Evolutionary conservation across 2,113 vertebrate species (phyloP), one percentile per base, ranked within the genome.

Genomic region (Xiphophorus couchianus): DNA sequence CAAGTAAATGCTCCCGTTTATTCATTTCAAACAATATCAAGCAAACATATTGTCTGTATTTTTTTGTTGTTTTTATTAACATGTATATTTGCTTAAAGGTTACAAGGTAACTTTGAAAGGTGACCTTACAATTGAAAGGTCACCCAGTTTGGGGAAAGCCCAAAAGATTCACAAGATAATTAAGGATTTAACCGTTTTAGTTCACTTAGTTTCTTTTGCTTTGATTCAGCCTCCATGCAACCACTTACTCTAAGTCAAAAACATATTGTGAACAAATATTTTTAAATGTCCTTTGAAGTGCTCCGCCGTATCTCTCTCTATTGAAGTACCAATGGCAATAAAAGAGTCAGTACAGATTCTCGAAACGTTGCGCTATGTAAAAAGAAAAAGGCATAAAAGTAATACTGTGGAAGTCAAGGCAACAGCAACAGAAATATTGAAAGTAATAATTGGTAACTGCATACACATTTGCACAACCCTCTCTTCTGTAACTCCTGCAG

Each of bases 391-490:
- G 12, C 14, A 67, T 42, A 13, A n/a, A 48, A 65, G 27, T 13
- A 66, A 70, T 30, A 0, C 35, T 28, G 68, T 0, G 39, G 48
- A 15, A 67, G 0, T 15, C 5, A 3, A 17, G 19, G 51, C 51
- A 5, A 58, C 51, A 44, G 29, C 51, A 61, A 30, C 27, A 5
- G 2, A 15, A 58, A 33, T 30, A 33, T 31, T 27, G 13, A 39
- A 25, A 5, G 28, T 29, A 37, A 80, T 67, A 68, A 29, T n/a
- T 31, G 44, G 81, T 48, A 66, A 66, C 44, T 68, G 63, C 48
- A 42, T 67, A 17, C 69, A 62, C 68, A 76, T 62, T 11, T 78
- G 69, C 67, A 74, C 66, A 72, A 17, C 69, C 51, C 42, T 22
- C 29, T 71, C 44, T 39, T 63, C 29, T 73, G 8, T 61, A 63